These are phyloP conservation scores for Mesitornis unicolor DNA, from an alignment of 2,113 vertebrate genomes.

Conservation along the genomic window DNA sequence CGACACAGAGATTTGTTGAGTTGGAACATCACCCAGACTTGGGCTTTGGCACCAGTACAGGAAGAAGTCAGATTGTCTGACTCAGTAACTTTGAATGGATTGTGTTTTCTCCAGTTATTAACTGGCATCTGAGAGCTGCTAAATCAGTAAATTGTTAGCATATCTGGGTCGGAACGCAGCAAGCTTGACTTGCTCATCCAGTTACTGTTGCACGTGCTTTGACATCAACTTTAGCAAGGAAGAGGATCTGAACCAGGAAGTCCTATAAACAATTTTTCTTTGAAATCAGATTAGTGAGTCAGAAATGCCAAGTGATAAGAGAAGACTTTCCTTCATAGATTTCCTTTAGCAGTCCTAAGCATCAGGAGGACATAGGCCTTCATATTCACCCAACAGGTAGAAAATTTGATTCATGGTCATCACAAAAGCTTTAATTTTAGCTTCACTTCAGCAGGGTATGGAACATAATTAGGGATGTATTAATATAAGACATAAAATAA, in stretches of 20 bases:
- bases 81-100: not conserved
- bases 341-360: not conserved
- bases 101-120: not conserved
- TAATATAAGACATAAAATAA: not conserved
- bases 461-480: not conserved
- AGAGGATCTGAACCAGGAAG: slow-evolving; percentile 58
- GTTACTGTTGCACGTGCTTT: slow-evolving; percentile 4
- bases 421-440: not conserved
- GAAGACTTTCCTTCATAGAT: not conserved
- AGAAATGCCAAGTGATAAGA: slow-evolving; percentile 20
- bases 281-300: slow-evolving; percentile 45
- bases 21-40: not conserved
- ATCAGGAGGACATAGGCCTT: not conserved
- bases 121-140: not conserved
- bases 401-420: not conserved
- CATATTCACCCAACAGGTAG: not conserved
- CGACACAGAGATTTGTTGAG: not conserved
- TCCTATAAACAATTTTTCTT: slow-evolving; percentile 27
- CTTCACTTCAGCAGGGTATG: not conserved
- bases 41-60: not conserved
- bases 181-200: slow-evolving; percentile 51
- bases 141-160: slow-evolving; percentile 37
- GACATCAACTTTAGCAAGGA: slow-evolving; percentile 2
- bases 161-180: slow-evolving; percentile 13
- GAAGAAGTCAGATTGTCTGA: not conserved